phyloP scores from a whole-genome alignment of 2,888 invertebrate genomes.

The Geotrupes spiniger region DNA sequence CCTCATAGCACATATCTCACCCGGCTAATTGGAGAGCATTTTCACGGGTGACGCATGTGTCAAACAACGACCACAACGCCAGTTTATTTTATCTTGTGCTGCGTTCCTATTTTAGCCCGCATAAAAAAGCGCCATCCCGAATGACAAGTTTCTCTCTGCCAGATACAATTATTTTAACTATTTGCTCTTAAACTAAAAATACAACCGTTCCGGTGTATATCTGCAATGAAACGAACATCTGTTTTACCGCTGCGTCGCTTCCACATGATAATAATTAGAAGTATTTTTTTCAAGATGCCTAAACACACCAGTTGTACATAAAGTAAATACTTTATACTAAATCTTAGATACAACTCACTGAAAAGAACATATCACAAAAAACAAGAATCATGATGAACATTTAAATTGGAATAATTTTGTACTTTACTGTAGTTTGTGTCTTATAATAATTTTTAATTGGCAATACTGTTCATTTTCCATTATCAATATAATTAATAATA shows the following conservation, averaged over 20 bases:
- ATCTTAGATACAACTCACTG: no score
- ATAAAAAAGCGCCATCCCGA: conserved; percentile 31
- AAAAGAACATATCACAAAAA: no score
- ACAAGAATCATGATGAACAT: no score
- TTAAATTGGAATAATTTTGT: no score
- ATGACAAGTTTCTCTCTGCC: conserved; percentile 34
- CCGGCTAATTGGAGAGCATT: conserved; percentile 49
- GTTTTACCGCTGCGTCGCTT: conserved; percentile 19
- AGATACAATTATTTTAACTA: conserved; percentile 43
- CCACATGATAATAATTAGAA: conserved; percentile 24
- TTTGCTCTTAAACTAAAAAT: conserved; percentile 32
- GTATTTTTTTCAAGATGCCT: conserved; percentile 9
- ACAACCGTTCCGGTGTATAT: conserved; percentile 20
- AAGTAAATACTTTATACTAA: no score
- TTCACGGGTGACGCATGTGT: conserved; percentile 47
- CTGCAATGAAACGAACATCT: conserved; percentile 18
- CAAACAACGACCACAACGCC: conserved; percentile 42
- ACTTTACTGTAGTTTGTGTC: no score
- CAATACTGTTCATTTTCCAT: no score
- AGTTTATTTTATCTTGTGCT: conserved; percentile 39
- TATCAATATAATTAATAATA: no score
- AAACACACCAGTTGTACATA: no score
- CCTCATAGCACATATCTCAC: conserved; percentile 42
- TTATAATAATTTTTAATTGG: no score
- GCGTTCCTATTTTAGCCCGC: conserved; percentile 24